Evolutionary conservation across 1,140 invertebrate species (phyloP), one percentile per base, ranked within the genome.

Genomic region (Babylonia areolata): DNA sequence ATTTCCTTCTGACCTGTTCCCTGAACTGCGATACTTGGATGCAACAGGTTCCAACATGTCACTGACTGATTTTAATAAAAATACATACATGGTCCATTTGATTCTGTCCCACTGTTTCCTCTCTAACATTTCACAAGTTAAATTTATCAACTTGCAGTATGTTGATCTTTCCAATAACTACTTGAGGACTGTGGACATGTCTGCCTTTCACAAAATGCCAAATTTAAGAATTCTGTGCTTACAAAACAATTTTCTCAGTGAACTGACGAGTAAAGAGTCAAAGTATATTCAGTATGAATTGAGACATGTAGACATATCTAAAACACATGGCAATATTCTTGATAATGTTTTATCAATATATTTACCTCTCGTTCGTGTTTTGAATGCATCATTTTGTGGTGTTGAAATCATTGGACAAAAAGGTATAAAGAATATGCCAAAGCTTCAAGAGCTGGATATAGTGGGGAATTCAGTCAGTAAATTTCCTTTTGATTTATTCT

Each of bases 401-500:
- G 3, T 87, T 71, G 12, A 37, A 2, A 46, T 6, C 15, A 85
- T 87, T 54, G 80, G 78, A 73, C 9, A 51, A 28, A 69, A 33
- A 28, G 84, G 77, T 31, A 82, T 87, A 64, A 46, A 69, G 0
- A 37, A 71, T 31, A 33, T 81, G 33, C 42, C 39, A 40, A 23
- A 39, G 35, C 40, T 87, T 9, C 51, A 17, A 28, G 37, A 35
- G 1, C 31, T 87, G 35, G 82, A 87, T 42, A 28, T 87, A n/a
- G 37, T 78, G 35, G 23, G 82, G 17, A 85, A 84, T 73, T 17
- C 46, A 33, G 42, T 90, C 3, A 37, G 46, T 64, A 39, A 75
- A n/a, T 87, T 89, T 81, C 54, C 83, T 0, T 17, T n/a, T 23
- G 79, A 86, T n/a, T 54, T 88, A 35, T 87, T 89, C n/a, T 54